These are phyloP conservation scores for Bufotes viridis DNA, from an alignment of 2,797 vertebrate species.

Conservation along the genomic window DNA sequence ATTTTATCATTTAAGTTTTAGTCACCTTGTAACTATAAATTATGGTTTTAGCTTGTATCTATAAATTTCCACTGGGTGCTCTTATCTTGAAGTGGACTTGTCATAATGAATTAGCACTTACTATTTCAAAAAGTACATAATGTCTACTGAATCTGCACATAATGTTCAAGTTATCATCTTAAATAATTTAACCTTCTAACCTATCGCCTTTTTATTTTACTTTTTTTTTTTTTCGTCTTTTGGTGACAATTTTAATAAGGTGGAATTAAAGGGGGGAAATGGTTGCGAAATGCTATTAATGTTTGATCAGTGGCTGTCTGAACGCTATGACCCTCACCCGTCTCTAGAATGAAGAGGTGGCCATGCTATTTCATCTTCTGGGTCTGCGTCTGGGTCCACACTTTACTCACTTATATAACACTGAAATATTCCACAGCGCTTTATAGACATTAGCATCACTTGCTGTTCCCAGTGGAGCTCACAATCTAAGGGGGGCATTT, in stretches of 20 bases:
- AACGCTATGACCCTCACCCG: not conserved
- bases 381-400: no score
- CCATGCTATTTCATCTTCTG: no score
- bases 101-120: constrained; percentile 53
- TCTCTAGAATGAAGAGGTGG: not conserved
- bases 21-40: constrained; percentile 47
- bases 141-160: not conserved
- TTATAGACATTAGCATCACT: no score
- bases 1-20: constrained; percentile 39
- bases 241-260: not conserved
- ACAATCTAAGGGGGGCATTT: no score
- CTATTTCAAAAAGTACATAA: constrained; percentile 31
- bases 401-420: no score
- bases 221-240: not conserved
- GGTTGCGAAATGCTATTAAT: no score
- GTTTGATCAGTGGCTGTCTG: not conserved
- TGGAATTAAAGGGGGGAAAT: no score
- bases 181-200: constrained; percentile 3
- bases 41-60: constrained; percentile 14
- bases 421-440: no score
- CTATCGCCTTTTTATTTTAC: not conserved
- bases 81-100: constrained; percentile 26
- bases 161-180: not conserved
- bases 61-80: constrained; percentile 14
- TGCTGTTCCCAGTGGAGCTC: no score